These are phyloP conservation scores for Campylomormyrus tamandua DNA, from an alignment of 2,113 vertebrate species.

Conservation along the genomic window DNA sequence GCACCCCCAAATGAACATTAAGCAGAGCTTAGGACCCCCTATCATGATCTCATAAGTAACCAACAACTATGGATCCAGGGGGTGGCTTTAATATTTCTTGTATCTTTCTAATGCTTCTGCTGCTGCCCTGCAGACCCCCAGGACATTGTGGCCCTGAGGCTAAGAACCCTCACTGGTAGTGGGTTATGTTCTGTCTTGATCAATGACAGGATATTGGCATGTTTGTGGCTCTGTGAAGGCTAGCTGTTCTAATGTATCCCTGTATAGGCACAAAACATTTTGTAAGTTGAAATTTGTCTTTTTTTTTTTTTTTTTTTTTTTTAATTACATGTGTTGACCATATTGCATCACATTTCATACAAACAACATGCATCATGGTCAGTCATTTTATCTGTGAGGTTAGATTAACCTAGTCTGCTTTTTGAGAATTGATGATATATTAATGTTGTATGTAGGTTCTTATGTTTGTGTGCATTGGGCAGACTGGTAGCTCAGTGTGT, in stretches of 20 bases:
- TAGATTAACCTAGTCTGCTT: background rate
- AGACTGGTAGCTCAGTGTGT: background rate
- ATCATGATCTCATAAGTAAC: background rate
- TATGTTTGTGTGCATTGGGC: background rate
- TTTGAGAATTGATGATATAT: background rate
- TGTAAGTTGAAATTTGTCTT: background rate
- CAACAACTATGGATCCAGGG: background rate
- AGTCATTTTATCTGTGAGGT: background rate
- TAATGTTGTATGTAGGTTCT: background rate
- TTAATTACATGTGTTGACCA: background rate
- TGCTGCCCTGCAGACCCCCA: background rate
- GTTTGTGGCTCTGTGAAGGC: background rate
- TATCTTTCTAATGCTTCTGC: background rate
- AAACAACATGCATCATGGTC: background rate
- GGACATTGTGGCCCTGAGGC: background rate
- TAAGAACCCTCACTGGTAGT: background rate
- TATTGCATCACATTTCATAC: background rate
- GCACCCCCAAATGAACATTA: background rate
- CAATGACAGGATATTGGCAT: background rate
- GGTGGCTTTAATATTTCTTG: background rate
- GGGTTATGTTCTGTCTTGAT: background rate
- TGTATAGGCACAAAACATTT: background rate
- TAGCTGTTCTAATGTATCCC: background rate
- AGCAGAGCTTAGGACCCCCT: background rate
- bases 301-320: background rate